Base-by-base conservation (phyloP, 2,888 invertebrate genomes). In the Erebia aethiops region DNA sequence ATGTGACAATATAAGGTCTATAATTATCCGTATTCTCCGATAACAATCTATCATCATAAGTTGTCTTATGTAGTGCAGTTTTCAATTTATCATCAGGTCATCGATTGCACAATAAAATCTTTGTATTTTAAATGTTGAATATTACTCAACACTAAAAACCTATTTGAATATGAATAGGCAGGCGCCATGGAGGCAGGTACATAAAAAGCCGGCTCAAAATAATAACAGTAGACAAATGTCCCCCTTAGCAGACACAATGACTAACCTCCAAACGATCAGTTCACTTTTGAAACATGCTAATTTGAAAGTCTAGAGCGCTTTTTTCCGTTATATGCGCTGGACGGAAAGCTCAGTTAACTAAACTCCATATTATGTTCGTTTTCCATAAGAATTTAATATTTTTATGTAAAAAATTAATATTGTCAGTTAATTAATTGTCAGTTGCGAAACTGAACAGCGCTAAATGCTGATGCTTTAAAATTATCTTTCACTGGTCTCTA, bases 121-220 rank as follows among this genome's bases (percentile, higher is more conserved):
- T 71, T 88, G 87, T 88, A 87, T 86, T n/a, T 61, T 89, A 89
- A 88, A 88, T 88, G 87, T 89, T 84, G 85, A 87, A 90, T 90
- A 90, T 91, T 90, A 90, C 89, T 87, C 86, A 89, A 91, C 89
- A 87, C 84, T 84, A 89, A 86, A 87, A 84, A 84, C 81, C 81
- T 83, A 92, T 93, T 93, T 92, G 87, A 92, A 93, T 93, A 91
- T 89, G 91, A 93, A 92, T 92, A 87, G 90, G 81, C 87, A 89
- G 87, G 92, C 92, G 92, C 93, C 92, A 92, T 86, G 88, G 89
- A 90, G 89, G 87, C 90, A 92, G 91, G 87, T 89, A 91, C 88
- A 88, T 87, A 89, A 89, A 90, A 91, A 92, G 90, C 92, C 89
- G 91, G 92, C 87, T 86, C 88, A 83, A 87, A 85, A 90, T 89